Percentiles rank a stretch among this genome's conserved stretches.
phyloP scores from a whole-genome alignment of 2,113 vertebrate genomes.

The Oryzias curvinotus region DNA sequence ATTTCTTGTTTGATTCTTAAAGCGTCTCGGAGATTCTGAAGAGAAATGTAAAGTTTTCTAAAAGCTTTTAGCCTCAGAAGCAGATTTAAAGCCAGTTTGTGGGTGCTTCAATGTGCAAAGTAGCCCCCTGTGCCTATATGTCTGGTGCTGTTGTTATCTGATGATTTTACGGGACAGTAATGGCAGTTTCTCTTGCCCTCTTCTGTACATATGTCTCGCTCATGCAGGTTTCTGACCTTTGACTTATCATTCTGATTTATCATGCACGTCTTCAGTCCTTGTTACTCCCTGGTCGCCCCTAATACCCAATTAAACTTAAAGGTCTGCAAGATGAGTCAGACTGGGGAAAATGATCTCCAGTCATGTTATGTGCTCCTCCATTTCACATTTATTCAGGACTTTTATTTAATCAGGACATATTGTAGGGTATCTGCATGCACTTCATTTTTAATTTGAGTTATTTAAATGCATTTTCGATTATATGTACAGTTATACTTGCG shows the following conservation, averaged over 20 bases:
- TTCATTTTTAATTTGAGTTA: neutral
- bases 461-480: neutral
- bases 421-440: neutral
- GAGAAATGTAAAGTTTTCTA: too few relatives aligned
- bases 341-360: conserved; percentile 50
- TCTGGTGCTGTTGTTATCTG: conserved; percentile 8
- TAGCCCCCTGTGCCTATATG: neutral
- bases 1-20: neutral
- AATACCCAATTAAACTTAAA: conserved; percentile 73
- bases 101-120: conserved; percentile 5
- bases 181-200: conserved; percentile 10
- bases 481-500: neutral
- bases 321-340: conserved; percentile 58
- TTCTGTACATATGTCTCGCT: conserved; percentile 60
- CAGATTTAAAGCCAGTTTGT: conserved; percentile 5
- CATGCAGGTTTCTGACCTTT: conserved; percentile 64
- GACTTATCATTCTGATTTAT: conserved; percentile 63
- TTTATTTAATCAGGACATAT: neutral
- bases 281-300: conserved; percentile 49
- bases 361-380: conserved; percentile 12
- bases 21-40: conserved; percentile 2
- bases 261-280: conserved; percentile 54
- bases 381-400: neutral
- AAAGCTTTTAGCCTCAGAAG: neutral
- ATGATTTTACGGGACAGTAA: conserved; percentile 20